Conservation (phyloP, 2,113 vertebrate genomes). For the Urocolius indicus region DNA sequence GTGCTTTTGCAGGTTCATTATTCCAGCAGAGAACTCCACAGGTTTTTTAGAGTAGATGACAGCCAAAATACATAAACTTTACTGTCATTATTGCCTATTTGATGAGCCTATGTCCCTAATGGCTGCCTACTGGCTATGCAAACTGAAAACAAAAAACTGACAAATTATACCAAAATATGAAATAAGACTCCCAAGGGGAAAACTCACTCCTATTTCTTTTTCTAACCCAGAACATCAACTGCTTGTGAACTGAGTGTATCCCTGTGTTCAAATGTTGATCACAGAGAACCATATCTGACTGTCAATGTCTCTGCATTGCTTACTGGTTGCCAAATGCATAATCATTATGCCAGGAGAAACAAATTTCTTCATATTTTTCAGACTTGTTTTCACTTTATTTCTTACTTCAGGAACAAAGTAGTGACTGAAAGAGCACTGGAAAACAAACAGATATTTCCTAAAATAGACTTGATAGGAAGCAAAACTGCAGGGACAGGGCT, state of each 20-base stretch:
- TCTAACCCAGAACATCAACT: constrained; percentile 36
- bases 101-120: constrained; percentile 47
- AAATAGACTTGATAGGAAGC: neutral
- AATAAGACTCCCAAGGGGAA: constrained; percentile 44
- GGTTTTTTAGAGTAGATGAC: constrained; percentile 22
- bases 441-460: neutral
- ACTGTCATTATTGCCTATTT: constrained; percentile 49
- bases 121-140: constrained; percentile 44
- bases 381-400: neutral
- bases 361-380: constrained; percentile 3
- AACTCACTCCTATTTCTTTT: constrained; percentile 8
- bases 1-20: constrained; percentile 16
- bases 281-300: neutral
- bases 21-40: constrained; percentile 24
- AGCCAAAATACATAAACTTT: constrained; percentile 67
- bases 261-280: neutral
- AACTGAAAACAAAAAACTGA: constrained; percentile 60
- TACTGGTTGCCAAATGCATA: neutral
- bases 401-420: constrained; percentile 6
- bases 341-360: neutral
- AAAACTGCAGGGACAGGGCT: neutral
- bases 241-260: neutral
- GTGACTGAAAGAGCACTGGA: neutral
- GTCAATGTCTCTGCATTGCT: neutral
- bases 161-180: constrained; percentile 53